phyloP scores from a whole-genome alignment of 2,797 vertebrate species.

The Monodelphis domestica region DNA sequence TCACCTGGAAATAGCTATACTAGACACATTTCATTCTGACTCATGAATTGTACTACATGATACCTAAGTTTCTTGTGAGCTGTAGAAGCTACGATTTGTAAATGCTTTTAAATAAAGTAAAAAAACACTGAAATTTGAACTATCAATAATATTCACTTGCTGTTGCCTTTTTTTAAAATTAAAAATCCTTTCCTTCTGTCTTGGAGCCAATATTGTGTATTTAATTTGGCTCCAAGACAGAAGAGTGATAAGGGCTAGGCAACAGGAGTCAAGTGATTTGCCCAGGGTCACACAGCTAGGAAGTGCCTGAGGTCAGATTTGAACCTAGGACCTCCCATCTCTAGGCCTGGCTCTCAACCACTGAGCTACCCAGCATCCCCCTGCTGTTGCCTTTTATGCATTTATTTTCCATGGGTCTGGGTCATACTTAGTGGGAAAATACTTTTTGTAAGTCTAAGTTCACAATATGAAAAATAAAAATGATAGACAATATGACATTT shows the following conservation, averaged over 20 bases:
- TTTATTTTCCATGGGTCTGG: not conserved
- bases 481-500: not conserved
- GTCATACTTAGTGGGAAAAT: not conserved
- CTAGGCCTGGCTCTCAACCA: no score
- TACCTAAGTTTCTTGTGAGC: not conserved
- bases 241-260: no score
- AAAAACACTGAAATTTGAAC: not conserved
- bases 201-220: no score
- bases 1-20: not conserved
- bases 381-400: not conserved
- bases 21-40: not conserved
- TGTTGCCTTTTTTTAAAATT: not conserved
- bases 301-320: no score
- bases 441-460: not conserved
- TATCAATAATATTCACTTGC: not conserved
- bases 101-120: not conserved
- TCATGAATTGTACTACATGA: not conserved
- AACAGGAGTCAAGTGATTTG: no score
- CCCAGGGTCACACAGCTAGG: no score
- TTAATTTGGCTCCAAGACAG: no score
- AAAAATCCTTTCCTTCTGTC: no score
- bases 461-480: not conserved
- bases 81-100: not conserved
- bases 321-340: no score
- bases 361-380: no score